These are phyloP conservation scores for Gallinago undulata DNA, from an alignment of 2,113 vertebrate genomes.

Conservation along the genomic window DNA sequence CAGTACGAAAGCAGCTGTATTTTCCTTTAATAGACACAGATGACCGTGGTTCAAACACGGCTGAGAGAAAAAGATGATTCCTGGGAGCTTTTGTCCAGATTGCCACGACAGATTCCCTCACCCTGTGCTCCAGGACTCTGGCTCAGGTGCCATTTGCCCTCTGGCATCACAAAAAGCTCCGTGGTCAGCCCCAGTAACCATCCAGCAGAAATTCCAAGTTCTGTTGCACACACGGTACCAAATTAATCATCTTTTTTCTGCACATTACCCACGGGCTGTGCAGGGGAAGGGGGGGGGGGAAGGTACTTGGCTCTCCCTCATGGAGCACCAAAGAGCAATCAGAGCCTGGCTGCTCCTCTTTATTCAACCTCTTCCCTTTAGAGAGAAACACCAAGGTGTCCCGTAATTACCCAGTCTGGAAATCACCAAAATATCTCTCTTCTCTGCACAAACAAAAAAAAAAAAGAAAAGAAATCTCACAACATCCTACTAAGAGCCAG, in stretches of 20 bases:
- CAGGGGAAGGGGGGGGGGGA: too few relatives aligned
- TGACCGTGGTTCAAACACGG: neutral
- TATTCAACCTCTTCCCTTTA: neutral
- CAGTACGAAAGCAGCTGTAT: constrained; percentile 19
- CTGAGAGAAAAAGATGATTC: neutral
- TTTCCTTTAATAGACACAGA: constrained; percentile 18
- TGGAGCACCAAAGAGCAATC: neutral
- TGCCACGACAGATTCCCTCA: neutral
- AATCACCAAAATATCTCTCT: neutral
- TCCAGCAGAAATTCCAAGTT: neutral
- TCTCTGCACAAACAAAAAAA: neutral
- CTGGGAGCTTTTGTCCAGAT: neutral
- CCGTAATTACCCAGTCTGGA: neutral
- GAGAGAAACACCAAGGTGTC: neutral
- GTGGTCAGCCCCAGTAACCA: too few relatives aligned
- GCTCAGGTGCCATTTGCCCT: neutral
- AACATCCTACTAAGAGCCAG: rapidly evolving
- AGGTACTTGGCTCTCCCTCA: neutral
- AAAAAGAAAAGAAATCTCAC: neutral
- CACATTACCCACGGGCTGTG: rapidly evolving
- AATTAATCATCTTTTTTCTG: rapidly evolving
- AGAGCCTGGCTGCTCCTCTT: neutral
- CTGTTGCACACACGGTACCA: rapidly evolving
- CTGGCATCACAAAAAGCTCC: neutral
- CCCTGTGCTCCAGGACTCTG: neutral